These are phyloP conservation scores for Serrognathus titanus DNA, from an alignment of 2,888 invertebrate genomes.

Conservation along the genomic window DNA sequence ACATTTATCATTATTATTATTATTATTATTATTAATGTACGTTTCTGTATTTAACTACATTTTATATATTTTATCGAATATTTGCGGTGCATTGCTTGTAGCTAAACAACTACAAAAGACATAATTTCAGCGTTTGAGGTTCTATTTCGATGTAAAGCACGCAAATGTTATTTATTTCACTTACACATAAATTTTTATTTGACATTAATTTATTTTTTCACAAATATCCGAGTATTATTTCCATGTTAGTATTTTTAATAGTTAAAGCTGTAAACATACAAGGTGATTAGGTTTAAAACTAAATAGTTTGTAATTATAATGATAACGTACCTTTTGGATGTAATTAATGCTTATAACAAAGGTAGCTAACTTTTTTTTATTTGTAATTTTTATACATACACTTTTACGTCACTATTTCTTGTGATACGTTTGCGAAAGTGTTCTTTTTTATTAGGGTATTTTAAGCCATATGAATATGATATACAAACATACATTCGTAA, in stretches of 20 bases:
- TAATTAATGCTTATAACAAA: background rate
- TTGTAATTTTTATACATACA: background rate
- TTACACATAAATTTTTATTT: too few relatives aligned
- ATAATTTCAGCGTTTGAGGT: too few relatives aligned
- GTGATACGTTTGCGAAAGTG: background rate
- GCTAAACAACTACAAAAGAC: too few relatives aligned
- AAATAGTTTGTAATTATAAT: too few relatives aligned
- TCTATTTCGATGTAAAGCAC: too few relatives aligned
- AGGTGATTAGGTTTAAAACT: conserved; percentile 7
- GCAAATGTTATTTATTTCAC: too few relatives aligned
- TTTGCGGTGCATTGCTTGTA: too few relatives aligned
- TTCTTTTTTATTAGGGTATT: background rate
- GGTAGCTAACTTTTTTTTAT: conserved; percentile 7
- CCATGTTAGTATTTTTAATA: background rate
- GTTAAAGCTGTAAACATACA: background rate
- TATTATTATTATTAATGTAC: too few relatives aligned
- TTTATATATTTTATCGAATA: too few relatives aligned
- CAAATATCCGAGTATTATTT: background rate
- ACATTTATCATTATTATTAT: too few relatives aligned
- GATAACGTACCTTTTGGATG: too few relatives aligned
- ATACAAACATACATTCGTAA: background rate
- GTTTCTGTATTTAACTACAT: too few relatives aligned
- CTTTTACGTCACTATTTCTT: background rate
- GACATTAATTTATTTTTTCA: background rate
- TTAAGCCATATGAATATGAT: background rate